phyloP scores from a whole-genome alignment of 53 echinoderm and acorn worm species.

The Astropecten irregularis region DNA sequence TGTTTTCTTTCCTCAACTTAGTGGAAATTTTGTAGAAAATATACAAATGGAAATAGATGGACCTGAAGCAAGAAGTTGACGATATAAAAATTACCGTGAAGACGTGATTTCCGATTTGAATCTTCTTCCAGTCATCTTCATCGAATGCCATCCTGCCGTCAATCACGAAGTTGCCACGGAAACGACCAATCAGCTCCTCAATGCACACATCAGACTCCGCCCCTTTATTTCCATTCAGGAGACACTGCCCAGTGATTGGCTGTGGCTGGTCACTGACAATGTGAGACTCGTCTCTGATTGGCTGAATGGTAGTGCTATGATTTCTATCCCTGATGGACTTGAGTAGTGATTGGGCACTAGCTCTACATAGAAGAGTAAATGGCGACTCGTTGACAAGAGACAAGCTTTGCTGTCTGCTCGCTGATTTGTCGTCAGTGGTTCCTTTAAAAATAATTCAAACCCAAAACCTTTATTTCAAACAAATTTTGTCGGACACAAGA shows the following conservation, averaged over 20 bases:
- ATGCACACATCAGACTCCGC: slow-evolving; percentile 1
- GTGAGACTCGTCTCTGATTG: neutral
- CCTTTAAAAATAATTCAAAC: too few relatives aligned
- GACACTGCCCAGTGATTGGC: slow-evolving; percentile 17
- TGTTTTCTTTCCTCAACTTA: too few relatives aligned
- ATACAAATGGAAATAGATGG: too few relatives aligned
- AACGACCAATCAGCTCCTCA: slow-evolving; percentile 81
- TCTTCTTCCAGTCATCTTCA: slow-evolving; percentile 85
- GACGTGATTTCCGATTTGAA: slow-evolving; percentile 65
- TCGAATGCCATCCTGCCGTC: slow-evolving; percentile 74
- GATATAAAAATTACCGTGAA: slow-evolving; percentile 61
- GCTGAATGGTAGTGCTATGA: neutral
- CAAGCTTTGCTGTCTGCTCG: slow-evolving; percentile 6
- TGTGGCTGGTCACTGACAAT: neutral
- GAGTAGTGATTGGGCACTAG: slow-evolving; percentile 63
- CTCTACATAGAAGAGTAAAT: slow-evolving; percentile 69
- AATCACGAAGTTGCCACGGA: slow-evolving; percentile 91
- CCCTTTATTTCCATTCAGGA: neutral
- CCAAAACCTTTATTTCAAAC: too few relatives aligned
- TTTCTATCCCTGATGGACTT: slow-evolving; percentile 31
- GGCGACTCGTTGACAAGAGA: slow-evolving; percentile 90
- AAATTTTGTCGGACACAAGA: too few relatives aligned
- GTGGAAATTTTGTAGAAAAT: too few relatives aligned
- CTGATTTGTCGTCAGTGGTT: neutral
- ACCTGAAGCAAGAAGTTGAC: too few relatives aligned